phyloP scores from a whole-genome alignment of 2,113 vertebrate genomes.

The Lophotis ruficrista region DNA sequence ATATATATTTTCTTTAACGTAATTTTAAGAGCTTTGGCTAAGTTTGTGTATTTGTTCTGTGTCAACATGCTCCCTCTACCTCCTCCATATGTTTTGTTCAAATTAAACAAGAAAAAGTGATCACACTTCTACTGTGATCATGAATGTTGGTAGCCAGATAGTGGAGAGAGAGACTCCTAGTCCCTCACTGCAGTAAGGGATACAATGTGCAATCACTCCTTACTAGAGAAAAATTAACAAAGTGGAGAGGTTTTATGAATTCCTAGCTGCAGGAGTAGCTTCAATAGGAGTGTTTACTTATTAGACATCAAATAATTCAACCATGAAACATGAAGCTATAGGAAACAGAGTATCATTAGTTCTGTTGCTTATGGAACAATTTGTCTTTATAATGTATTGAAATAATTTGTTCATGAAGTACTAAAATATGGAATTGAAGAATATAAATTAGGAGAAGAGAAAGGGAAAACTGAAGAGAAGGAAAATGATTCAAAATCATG shows the following conservation, averaged over 20 bases:
- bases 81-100: background rate
- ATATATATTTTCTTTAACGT: background rate
- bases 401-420: conserved; percentile 11
- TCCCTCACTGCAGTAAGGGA: background rate
- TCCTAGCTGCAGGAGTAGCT: background rate
- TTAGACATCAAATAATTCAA: background rate
- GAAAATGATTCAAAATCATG: background rate
- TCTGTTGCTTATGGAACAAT: background rate
- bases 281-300: background rate
- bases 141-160: background rate
- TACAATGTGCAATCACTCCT: background rate
- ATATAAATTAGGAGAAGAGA: background rate
- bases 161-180: background rate
- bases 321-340: background rate
- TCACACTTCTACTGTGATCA: background rate
- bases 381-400: background rate
- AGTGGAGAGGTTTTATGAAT: background rate
- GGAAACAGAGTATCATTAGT: background rate
- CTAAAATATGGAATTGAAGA: conserved; percentile 1
- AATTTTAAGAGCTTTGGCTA: background rate
- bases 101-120: background rate
- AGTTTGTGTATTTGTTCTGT: background rate
- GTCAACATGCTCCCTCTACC: rapidly evolving
- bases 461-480: background rate
- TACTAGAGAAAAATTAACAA: background rate